Evolutionary conservation across 53 echinoderm and acorn worm genomes (phyloP).

Genomic region (Stichopus horrens): DNA sequence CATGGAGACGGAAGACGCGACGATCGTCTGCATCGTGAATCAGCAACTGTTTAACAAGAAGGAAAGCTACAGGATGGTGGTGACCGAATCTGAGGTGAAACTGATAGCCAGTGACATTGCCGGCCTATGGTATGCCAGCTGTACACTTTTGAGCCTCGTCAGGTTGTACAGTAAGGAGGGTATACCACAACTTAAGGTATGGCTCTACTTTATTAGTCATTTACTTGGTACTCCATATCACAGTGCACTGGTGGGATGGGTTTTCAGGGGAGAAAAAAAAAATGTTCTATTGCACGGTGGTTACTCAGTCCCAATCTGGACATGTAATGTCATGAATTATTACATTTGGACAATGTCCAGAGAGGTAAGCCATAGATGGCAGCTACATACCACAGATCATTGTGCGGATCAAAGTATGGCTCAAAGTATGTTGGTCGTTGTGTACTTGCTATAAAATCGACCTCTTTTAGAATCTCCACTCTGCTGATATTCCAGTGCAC

Average conservation of each 20-base stretch:
- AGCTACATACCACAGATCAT: no score
- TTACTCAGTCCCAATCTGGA: no score
- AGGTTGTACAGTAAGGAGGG: constrained; percentile 84
- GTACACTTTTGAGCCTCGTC: constrained; percentile 80
- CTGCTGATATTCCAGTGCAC: no score
- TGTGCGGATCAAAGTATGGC: no score
- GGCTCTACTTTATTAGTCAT: neutral
- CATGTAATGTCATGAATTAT: no score
- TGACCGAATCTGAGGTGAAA: constrained; percentile 68
- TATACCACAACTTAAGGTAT: constrained; percentile 90
- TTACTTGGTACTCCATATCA: neutral
- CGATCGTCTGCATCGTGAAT: constrained; percentile 76
- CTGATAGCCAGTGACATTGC: constrained; percentile 74
- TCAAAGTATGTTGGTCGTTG: no score
- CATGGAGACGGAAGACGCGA: constrained; percentile 51
- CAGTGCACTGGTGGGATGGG: neutral
- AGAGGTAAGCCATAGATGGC: no score
- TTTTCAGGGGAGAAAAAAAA: neutral
- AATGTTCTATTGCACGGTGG: neutral
- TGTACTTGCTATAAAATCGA: no score
- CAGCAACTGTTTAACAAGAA: constrained; percentile 69
- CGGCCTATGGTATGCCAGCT: constrained; percentile 90
- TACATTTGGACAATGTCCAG: no score
- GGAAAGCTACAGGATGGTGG: constrained; percentile 82
- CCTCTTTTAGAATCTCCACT: no score